phyloP scores from a whole-genome alignment of 2,888 invertebrate genomes.

The Melipona bicolor region DNA sequence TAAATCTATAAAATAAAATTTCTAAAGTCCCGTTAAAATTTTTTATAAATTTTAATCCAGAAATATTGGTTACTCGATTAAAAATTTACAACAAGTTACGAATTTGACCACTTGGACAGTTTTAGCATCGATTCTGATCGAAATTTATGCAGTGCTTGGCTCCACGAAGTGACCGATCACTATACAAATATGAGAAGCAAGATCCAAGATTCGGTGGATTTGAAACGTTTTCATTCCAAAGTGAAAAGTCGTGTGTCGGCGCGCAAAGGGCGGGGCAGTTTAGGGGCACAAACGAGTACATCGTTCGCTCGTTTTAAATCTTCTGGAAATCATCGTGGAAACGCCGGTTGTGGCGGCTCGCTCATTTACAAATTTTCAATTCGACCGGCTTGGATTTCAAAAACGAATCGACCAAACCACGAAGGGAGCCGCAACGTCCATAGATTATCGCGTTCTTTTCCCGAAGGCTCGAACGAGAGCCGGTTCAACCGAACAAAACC shows the following conservation, averaged over 20 bases:
- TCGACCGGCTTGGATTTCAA: slow-evolving; percentile 46
- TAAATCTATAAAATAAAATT: too few relatives aligned
- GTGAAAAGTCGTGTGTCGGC: slow-evolving; percentile 38
- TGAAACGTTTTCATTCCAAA: background rate
- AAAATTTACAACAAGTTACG: too few relatives aligned
- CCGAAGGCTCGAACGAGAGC: slow-evolving; percentile 44
- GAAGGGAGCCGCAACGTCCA: slow-evolving; percentile 40
- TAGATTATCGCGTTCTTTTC: slow-evolving; percentile 65
- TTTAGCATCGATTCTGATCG: too few relatives aligned
- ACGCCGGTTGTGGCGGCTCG: slow-evolving; percentile 21
- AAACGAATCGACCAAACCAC: slow-evolving; percentile 34
- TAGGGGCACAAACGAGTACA: slow-evolving; percentile 20
- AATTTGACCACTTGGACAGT: too few relatives aligned
- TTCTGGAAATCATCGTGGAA: slow-evolving; percentile 51
- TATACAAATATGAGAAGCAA: background rate
- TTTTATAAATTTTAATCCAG: too few relatives aligned
- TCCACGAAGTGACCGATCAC: background rate
- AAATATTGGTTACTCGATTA: too few relatives aligned
- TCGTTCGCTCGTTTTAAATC: slow-evolving; percentile 53
- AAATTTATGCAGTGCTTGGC: too few relatives aligned
- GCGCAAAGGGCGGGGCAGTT: slow-evolving; percentile 28
- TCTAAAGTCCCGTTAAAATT: too few relatives aligned
- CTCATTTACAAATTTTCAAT: slow-evolving; percentile 72
- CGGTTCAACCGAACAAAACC: slow-evolving; percentile 35
- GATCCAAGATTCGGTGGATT: background rate